Conservation (phyloP, 35 echinoderm and acorn worm genomes). For the Strongylocentrotus purpuratus region DNA sequence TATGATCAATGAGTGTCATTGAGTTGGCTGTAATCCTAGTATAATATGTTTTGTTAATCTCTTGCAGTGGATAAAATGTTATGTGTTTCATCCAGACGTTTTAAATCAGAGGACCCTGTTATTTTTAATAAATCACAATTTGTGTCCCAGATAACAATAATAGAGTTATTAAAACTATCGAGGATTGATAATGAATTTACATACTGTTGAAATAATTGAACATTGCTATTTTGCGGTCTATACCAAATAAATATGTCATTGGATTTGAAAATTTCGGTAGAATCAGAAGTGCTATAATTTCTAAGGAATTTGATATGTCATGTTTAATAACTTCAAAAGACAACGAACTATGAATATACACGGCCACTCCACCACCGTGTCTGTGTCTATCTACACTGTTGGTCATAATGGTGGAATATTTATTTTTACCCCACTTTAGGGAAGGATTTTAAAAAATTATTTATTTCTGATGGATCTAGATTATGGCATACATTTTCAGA, state of each 20-base stretch:
- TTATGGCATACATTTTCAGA: no score
- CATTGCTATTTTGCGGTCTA: background rate
- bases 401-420: no score
- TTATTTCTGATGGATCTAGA: no score
- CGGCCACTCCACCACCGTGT: background rate
- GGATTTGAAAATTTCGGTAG: background rate
- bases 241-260: background rate
- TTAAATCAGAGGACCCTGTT: background rate
- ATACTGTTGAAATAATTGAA: background rate
- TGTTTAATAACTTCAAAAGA: background rate
- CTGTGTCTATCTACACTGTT: background rate
- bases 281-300: background rate
- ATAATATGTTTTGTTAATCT: background rate
- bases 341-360: background rate
- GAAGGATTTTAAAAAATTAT: no score
- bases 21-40: background rate
- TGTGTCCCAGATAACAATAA: background rate
- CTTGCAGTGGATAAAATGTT: background rate
- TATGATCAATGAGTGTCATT: background rate
- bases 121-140: background rate
- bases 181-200: background rate
- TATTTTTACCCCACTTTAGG: no score
- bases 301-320: background rate
- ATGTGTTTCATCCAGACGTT: background rate
- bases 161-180: background rate